Conservation (phyloP, 2,797 vertebrate species). For the Morus bassanus region DNA sequence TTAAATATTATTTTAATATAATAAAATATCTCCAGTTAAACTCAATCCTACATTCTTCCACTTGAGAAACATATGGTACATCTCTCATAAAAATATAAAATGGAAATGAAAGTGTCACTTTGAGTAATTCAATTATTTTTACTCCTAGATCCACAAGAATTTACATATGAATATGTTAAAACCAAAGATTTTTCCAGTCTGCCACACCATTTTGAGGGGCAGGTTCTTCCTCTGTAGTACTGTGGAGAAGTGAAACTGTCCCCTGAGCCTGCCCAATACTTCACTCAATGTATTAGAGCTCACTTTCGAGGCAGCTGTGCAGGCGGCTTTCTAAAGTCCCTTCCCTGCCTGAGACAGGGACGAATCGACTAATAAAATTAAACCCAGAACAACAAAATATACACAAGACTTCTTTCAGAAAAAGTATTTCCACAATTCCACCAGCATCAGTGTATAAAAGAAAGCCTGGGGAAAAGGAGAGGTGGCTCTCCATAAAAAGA, state of each 20-base stretch:
- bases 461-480: neutral
- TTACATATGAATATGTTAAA: neutral
- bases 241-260: neutral
- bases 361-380: neutral
- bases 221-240: neutral
- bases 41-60: neutral
- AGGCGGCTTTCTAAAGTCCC: neutral
- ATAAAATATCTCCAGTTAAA: neutral
- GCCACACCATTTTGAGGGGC: neutral
- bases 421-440: neutral
- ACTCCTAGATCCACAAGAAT: neutral
- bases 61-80: neutral
- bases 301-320: neutral
- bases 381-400: neutral
- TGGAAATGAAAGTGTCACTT: neutral
- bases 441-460: neutral
- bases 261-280: neutral
- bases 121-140: neutral
- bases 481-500: neutral
- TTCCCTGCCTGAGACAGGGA: neutral
- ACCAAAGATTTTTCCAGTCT: neutral
- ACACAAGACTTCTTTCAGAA: neutral
- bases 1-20: too few species aligned
- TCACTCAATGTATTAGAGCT: neutral
- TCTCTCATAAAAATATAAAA: neutral